Evolutionary conservation across 1,140 invertebrate genomes (phyloP).

Genomic region (Ylistrum balloti): DNA sequence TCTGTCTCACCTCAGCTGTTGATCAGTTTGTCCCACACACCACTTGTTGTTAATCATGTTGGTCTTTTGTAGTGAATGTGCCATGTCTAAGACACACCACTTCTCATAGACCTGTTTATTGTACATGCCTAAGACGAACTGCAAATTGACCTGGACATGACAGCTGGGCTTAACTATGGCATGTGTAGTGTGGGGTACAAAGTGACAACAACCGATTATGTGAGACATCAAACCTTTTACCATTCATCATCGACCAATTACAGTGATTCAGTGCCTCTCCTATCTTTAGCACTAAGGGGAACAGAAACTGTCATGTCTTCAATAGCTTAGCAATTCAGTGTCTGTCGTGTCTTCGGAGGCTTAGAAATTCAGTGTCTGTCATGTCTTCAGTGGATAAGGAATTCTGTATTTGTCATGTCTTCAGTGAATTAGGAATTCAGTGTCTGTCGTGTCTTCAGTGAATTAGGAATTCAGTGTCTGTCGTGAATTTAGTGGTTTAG

Average conservation of each 20-base stretch:
- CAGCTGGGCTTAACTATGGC: neutral
- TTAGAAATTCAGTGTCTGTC: too few species aligned
- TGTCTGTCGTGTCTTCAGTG: too few species aligned
- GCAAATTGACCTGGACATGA: neutral
- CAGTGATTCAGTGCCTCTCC: too few species aligned
- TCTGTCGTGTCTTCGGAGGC: too few species aligned
- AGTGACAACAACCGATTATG: slow-evolving; percentile 4
- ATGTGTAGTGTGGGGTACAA: neutral
- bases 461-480: too few species aligned
- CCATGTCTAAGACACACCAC: neutral
- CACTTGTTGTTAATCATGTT: neutral
- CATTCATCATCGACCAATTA: neutral
- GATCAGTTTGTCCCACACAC: neutral
- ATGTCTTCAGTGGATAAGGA: too few species aligned
- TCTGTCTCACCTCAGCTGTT: neutral
- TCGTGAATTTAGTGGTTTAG: too few species aligned
- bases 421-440: too few species aligned
- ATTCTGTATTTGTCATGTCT: too few species aligned
- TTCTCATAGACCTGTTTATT: neutral
- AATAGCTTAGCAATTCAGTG: too few species aligned
- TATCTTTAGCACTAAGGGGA: too few species aligned
- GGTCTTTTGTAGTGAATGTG: neutral
- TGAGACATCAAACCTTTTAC: slow-evolving; percentile 34
- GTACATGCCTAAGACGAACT: neutral
- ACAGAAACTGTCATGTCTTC: too few species aligned